Evolutionary conservation across 2,797 vertebrate genomes (phyloP).

Genomic region (Acanthiza pusilla): DNA sequence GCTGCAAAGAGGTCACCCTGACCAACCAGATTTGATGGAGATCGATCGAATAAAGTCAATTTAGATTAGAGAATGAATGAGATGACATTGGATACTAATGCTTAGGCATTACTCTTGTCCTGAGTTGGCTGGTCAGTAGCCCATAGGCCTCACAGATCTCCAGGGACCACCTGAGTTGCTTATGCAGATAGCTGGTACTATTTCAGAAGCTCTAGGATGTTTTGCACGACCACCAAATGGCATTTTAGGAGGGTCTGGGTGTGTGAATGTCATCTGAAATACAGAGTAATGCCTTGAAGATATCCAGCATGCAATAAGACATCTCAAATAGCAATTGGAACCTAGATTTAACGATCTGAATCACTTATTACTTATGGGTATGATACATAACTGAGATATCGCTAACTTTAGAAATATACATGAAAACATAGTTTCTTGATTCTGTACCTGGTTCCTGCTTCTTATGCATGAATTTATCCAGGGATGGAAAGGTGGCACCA

Average conservation of each 20-base stretch:
- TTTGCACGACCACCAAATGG: neutral
- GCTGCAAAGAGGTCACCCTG: neutral
- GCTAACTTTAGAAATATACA: neutral
- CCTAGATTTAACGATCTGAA: neutral
- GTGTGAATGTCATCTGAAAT: neutral
- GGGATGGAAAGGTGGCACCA: neutral
- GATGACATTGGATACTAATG: neutral
- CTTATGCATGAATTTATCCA: neutral
- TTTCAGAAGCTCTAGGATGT: neutral
- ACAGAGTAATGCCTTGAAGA: neutral
- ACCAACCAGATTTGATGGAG: neutral
- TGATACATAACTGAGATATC: neutral
- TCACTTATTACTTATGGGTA: rapidly evolving
- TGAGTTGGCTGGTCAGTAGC: neutral
- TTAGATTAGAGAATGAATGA: neutral
- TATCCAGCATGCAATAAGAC: neutral
- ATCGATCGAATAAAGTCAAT: neutral
- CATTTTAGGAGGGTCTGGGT: neutral
- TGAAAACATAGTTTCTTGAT: neutral
- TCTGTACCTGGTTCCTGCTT: neutral
- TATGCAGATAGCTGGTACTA: neutral
- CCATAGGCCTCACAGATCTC: neutral
- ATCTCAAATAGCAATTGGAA: neutral
- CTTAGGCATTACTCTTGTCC: neutral
- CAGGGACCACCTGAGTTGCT: neutral